These are phyloP conservation scores for Timema cristinae DNA, from an alignment of 2,888 invertebrate genomes.

Conservation along the genomic window DNA sequence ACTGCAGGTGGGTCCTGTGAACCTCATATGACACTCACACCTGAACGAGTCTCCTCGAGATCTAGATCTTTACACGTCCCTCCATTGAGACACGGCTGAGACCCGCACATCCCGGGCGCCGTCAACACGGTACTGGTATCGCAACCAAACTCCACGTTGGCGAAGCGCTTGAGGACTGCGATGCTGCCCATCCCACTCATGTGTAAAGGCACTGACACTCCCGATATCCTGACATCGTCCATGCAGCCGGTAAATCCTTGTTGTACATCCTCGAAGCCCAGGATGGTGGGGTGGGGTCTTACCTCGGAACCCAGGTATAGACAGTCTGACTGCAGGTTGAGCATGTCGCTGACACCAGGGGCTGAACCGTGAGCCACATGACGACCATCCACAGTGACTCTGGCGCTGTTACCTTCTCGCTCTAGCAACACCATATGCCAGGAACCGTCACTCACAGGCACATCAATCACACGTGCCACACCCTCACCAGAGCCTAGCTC, in stretches of 20 bases:
- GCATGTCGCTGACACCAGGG: slow-evolving; percentile 47
- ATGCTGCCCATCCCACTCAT: slow-evolving; percentile 32
- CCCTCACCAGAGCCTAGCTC: slow-evolving; percentile 56
- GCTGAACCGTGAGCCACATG: slow-evolving; percentile 43
- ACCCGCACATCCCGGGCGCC: slow-evolving; percentile 43
- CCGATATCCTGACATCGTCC: slow-evolving; percentile 50
- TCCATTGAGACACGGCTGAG: slow-evolving; percentile 51
- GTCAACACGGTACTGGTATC: slow-evolving; percentile 32
- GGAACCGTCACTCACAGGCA: slow-evolving; percentile 50
- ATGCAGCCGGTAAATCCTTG: slow-evolving; percentile 54
- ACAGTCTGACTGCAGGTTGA: slow-evolving; percentile 47
- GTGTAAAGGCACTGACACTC: slow-evolving; percentile 44
- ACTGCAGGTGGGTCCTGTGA: slow-evolving; percentile 51
- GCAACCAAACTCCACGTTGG: slow-evolving; percentile 37
- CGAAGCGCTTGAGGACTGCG: slow-evolving; percentile 37
- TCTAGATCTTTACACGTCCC: slow-evolving; percentile 47
- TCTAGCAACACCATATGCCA: slow-evolving; percentile 51
- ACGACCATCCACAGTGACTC: slow-evolving; percentile 44
- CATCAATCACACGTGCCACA: slow-evolving; percentile 45
- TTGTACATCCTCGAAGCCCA: slow-evolving; percentile 39
- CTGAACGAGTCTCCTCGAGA: slow-evolving; percentile 45
- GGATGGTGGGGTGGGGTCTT: slow-evolving; percentile 30
- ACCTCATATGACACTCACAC: slow-evolving; percentile 49
- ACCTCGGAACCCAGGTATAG: slow-evolving; percentile 48
- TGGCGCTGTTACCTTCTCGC: slow-evolving; percentile 45